A percentile compares a stretch with the other conserved stretches of the same genome.
Conservation (phyloP, 2,797 vertebrate genomes). For the Margarornis squamiger region DNA sequence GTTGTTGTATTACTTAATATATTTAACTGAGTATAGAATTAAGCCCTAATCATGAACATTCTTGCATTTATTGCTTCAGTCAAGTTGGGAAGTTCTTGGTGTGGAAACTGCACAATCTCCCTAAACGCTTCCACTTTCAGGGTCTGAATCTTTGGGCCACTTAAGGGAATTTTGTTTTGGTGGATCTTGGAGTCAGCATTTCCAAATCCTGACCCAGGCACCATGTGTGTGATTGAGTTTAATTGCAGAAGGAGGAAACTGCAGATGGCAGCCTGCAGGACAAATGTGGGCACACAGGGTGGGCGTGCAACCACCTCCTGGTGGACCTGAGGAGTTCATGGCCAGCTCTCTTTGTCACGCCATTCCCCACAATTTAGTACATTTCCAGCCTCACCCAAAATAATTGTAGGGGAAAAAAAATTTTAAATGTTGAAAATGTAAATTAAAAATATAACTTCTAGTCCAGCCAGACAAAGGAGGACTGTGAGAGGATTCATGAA, state of each 20-base stretch:
- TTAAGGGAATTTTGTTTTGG: background rate
- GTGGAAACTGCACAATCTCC: background rate
- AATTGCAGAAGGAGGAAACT: background rate
- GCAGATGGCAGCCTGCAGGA: background rate
- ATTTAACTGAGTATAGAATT: background rate
- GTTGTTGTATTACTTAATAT: background rate
- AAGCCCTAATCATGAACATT: background rate
- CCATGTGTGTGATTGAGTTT: background rate
- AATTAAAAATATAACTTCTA: background rate
- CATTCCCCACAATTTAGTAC: background rate
- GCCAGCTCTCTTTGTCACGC: background rate
- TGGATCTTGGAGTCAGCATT: background rate
- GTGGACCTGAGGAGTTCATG: background rate
- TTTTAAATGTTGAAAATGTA: rapidly evolving
- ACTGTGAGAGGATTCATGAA: background rate
- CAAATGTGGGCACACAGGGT: background rate
- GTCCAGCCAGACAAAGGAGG: background rate
- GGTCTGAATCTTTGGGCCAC: background rate
- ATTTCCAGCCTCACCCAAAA: background rate
- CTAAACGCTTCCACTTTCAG: background rate
- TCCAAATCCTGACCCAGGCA: background rate
- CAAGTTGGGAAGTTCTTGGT: background rate
- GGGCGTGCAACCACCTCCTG: background rate
- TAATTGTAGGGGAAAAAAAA: background rate
- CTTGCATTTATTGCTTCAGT: background rate